A percentile compares a stretch with the other conserved stretches of the same genome.
phyloP scores from a whole-genome alignment of 2,113 vertebrate genomes.

The Todiramphus saurophagus region DNA sequence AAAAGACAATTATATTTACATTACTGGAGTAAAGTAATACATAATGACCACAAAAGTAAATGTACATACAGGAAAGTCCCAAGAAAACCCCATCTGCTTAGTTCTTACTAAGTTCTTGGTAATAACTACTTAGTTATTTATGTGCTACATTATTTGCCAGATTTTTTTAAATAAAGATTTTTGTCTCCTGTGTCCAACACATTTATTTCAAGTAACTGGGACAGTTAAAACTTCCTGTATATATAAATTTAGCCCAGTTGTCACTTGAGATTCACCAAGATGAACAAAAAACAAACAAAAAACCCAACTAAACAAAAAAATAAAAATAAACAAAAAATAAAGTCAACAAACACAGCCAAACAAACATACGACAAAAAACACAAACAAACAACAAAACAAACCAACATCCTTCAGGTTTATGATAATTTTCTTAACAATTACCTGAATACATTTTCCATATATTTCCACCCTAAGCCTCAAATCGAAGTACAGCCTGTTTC shows the following conservation, averaged over 20 bases:
- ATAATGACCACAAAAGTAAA: neutral
- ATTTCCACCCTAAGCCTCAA: neutral
- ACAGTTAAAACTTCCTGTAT: neutral
- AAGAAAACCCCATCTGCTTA: neutral
- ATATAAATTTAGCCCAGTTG: neutral
- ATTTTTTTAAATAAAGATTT: neutral
- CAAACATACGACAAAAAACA: no score
- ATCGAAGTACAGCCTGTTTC: neutral
- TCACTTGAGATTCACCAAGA: neutral
- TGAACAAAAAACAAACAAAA: neutral
- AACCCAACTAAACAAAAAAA: no score
- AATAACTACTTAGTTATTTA: neutral
- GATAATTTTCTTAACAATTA: neutral
- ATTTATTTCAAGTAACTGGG: neutral
- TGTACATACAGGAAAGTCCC: neutral
- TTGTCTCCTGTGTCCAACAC: accelerated
- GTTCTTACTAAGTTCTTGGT: no score
- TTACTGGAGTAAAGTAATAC: neutral
- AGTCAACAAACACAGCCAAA: neutral
- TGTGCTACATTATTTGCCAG: neutral
- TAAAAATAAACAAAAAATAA: no score
- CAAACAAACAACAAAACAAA: no score
- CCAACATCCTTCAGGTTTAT: neutral
- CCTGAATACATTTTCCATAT: neutral
- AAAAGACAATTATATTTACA: neutral